These are phyloP conservation scores for Xerus rutilus DNA, from an alignment of 2,797 vertebrate genomes.

Conservation along the genomic window DNA sequence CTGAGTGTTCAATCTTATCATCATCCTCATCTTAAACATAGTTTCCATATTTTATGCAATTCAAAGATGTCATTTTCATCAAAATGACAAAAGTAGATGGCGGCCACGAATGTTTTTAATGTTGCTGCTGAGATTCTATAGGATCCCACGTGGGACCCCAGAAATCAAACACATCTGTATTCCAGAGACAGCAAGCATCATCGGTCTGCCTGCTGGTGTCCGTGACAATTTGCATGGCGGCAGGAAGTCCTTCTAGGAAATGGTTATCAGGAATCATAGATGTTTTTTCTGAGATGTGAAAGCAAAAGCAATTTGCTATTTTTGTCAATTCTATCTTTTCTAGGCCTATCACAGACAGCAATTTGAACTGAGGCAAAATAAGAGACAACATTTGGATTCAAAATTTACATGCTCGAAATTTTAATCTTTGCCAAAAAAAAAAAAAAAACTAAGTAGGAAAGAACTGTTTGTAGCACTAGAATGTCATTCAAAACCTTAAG, in stretches of 20 bases:
- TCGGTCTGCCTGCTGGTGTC: fast-evolving
- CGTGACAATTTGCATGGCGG: background rate
- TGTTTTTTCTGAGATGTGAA: background rate
- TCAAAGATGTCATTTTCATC: background rate
- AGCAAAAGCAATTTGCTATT: conserved; percentile 34
- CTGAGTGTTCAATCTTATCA: background rate
- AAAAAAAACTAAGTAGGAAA: background rate
- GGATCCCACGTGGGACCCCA: fast-evolving
- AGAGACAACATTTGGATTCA: conserved; percentile 12
- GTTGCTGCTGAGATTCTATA: too few relatives aligned
- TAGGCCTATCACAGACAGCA: background rate
- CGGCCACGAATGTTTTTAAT: background rate
- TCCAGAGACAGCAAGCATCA: too few relatives aligned
- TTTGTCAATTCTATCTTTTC: conserved; percentile 63
- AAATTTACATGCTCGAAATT: conserved; percentile 10
- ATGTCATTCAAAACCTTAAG: conserved; percentile 81
- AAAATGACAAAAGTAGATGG: background rate
- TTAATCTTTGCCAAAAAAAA: conserved; percentile 42
- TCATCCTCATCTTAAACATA: background rate
- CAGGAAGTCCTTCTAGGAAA: conserved; percentile 25
- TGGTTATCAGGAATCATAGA: background rate
- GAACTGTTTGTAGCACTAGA: conserved; percentile 36
- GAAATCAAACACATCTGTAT: background rate
- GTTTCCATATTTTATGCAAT: background rate
- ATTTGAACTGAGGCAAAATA: background rate